Evolutionary conservation across 1,140 invertebrate genomes (phyloP).

Genomic region (Drosophila bipectinata): DNA sequence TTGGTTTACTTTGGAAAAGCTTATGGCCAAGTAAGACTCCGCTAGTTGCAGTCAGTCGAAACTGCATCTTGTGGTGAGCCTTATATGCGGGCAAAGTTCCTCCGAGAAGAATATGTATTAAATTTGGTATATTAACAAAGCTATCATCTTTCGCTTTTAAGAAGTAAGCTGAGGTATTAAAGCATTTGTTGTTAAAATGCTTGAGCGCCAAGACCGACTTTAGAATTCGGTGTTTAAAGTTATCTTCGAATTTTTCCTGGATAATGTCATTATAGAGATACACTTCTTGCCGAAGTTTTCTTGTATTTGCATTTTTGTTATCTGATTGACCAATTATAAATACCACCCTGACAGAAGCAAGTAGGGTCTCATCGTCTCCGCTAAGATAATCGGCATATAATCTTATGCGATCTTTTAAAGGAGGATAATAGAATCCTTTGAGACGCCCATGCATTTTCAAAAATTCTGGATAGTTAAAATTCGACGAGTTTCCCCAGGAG

Average conservation of each 20-base stretch:
- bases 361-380: conserved; percentile 6
- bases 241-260: conserved; percentile 94
- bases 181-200: conserved; percentile 89
- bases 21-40: conserved; percentile 88
- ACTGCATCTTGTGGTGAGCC: conserved; percentile 37
- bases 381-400: conserved; percentile 48
- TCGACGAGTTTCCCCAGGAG: conserved; percentile 89
- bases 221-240: conserved; percentile 95
- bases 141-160: conserved; percentile 94
- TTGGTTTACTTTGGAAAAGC: conserved; percentile 89
- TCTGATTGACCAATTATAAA: conserved; percentile 63
- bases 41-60: conserved; percentile 59
- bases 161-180: conserved; percentile 86
- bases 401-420: conserved; percentile 29
- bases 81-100: conserved; percentile 64
- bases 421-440: conserved; percentile 51
- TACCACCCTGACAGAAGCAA: conserved; percentile 52
- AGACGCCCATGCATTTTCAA: conserved; percentile 64
- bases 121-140: conserved; percentile 89
- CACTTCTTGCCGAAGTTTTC: background rate
- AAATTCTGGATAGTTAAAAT: conserved; percentile 85
- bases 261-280: conserved; percentile 89
- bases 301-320: conserved; percentile 29
- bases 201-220: conserved; percentile 95
- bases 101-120: conserved; percentile 84